Conservation (phyloP, 2,888 invertebrate species). For the Aleiodes alternator region DNA sequence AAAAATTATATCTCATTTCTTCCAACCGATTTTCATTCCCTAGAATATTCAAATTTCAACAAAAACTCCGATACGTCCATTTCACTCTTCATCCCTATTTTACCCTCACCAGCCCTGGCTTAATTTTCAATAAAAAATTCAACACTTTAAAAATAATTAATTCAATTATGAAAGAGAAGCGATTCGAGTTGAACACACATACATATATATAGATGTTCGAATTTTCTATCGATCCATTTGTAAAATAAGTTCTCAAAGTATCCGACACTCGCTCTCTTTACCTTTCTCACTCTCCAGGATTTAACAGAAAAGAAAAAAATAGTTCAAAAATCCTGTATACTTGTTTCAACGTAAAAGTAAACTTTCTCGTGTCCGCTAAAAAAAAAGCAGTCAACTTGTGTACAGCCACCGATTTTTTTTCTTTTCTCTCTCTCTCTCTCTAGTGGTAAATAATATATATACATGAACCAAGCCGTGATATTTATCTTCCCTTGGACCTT, state of each 20-base stretch:
- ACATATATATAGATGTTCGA: conserved; percentile 7
- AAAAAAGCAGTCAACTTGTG: background rate
- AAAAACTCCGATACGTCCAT: too few species aligned
- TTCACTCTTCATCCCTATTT: too few species aligned
- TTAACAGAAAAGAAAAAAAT: background rate
- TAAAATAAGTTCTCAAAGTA: conserved; percentile 31
- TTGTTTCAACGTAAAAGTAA: conserved; percentile 2
- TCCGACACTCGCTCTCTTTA: conserved; percentile 29
- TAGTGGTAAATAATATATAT: conserved; percentile 27
- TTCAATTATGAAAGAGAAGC: too few species aligned
- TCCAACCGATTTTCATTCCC: too few species aligned
- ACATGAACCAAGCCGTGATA: conserved; percentile 19
- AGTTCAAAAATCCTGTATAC: background rate
- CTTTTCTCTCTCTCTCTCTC: background rate
- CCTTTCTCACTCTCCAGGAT: conserved; percentile 22
- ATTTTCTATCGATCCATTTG: conserved; percentile 16
- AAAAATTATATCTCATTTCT: too few species aligned
- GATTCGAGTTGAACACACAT: too few species aligned
- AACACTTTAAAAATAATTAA: too few species aligned
- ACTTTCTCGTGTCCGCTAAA: background rate
- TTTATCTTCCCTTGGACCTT: conserved; percentile 13
- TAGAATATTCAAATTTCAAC: too few species aligned
- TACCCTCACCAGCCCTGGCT: too few species aligned
- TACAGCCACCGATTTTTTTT: background rate
- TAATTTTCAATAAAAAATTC: too few species aligned